Conservation (phyloP, 2,113 vertebrate species). For the Lamprotornis superbus region DNA sequence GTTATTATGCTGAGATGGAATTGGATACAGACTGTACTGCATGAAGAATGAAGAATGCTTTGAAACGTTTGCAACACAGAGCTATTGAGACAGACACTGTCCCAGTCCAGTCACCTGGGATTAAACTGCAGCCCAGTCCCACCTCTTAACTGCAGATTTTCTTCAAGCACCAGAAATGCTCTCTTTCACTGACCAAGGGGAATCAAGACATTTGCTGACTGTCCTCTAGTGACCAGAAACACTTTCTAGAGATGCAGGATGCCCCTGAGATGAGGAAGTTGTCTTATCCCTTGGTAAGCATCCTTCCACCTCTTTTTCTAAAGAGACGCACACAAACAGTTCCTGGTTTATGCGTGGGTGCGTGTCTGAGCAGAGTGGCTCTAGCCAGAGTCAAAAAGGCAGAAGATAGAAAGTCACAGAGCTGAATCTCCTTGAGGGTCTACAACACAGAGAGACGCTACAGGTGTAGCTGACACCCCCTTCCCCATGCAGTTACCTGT, state of each 20-base stretch:
- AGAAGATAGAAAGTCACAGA: slow-evolving; percentile 32
- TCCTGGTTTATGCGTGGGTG: neutral
- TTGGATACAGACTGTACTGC: neutral
- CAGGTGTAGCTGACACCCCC: slow-evolving; percentile 30
- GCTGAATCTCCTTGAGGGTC: slow-evolving; percentile 2
- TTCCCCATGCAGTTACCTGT: slow-evolving; percentile 76
- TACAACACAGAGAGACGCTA: slow-evolving; percentile 41
- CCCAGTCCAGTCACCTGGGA: slow-evolving; percentile 10
- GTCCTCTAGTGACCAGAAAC: neutral
- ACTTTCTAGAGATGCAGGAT: neutral
- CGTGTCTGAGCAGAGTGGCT: neutral
- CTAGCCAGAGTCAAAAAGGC: slow-evolving; percentile 43
- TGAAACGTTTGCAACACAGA: slow-evolving; percentile 15
- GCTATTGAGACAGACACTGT: slow-evolving; percentile 21
- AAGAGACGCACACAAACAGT: neutral
- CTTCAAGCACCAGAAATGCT: neutral
- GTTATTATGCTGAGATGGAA: slow-evolving; percentile 41
- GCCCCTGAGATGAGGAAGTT: neutral
- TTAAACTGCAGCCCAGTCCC: neutral
- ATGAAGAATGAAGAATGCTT: slow-evolving; percentile 46
- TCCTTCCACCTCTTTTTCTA: slow-evolving; percentile 27
- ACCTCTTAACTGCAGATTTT: neutral
- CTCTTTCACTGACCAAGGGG: neutral
- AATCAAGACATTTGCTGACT: neutral
- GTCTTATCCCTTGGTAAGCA: neutral